Percentiles rank a stretch among this genome's conserved stretches.
Conservation (phyloP, 1,140 invertebrate genomes). For the Delia radicum region DNA sequence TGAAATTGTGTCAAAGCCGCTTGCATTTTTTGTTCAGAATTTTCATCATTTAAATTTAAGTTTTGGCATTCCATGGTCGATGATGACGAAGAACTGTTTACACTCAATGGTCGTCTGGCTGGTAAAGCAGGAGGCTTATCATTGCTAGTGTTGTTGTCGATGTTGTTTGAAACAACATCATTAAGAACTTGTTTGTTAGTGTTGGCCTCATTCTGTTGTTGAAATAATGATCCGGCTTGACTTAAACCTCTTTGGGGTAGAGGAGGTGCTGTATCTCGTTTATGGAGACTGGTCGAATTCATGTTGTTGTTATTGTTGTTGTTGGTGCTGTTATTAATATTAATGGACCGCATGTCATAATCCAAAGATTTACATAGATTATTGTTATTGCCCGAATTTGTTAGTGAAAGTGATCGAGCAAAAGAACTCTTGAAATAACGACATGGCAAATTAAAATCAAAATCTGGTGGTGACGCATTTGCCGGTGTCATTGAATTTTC, state of each 20-base stretch:
- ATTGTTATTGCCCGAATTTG: constrained; percentile 19
- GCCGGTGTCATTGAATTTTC: not conserved
- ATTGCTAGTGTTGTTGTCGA: not conserved
- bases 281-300: too few species aligned
- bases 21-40: constrained; percentile 2
- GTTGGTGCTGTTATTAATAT: constrained; percentile 29
- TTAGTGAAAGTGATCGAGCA: constrained; percentile 53
- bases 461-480: constrained; percentile 38
- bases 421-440: constrained; percentile 55
- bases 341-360: constrained; percentile 27
- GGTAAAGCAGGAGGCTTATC: constrained; percentile 35
- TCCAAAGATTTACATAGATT: constrained; percentile 31
- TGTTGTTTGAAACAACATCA: too few species aligned
- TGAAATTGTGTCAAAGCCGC: not conserved
- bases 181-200: not conserved
- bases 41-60: too few species aligned
- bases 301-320: too few species aligned
- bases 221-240: not conserved
- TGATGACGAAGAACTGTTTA: not conserved
- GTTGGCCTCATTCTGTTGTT: constrained; percentile 30
- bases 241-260: constrained; percentile 24
- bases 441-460: constrained; percentile 53
- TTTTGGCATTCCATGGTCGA: too few species aligned
- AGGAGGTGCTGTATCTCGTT: constrained; percentile 25
- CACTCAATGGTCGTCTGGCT: constrained; percentile 35